These are phyloP conservation scores for Ptychadena robeensis DNA, from an alignment of 2,797 vertebrate species.

Conservation along the genomic window DNA sequence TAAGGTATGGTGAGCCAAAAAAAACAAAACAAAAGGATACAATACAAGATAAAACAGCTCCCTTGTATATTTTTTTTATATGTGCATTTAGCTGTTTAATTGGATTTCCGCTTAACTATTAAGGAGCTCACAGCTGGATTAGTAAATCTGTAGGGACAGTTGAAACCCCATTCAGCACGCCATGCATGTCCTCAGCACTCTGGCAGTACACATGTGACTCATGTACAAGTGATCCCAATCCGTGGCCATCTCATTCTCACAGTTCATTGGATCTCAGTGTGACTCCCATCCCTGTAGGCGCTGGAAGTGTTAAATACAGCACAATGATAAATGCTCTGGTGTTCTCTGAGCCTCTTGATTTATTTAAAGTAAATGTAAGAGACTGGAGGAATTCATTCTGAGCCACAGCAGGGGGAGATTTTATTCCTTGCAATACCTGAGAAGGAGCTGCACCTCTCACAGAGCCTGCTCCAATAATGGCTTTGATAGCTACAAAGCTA, in stretches of 20 bases:
- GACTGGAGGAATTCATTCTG: constrained; percentile 22
- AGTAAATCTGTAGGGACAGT: background rate
- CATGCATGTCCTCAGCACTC: background rate
- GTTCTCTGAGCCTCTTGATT: constrained; percentile 23
- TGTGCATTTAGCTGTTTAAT: no score
- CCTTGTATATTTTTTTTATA: no score
- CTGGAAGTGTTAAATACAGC: constrained; percentile 45
- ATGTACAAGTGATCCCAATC: background rate
- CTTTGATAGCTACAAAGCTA: constrained; percentile 62
- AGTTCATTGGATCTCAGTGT: constrained; percentile 8
- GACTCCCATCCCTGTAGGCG: background rate
- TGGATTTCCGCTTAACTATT: no score
- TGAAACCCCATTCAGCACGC: background rate
- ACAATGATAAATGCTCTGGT: constrained; percentile 29
- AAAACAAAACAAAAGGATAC: no score
- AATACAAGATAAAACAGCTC: no score
- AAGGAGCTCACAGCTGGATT: no score
- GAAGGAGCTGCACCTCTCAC: constrained; percentile 71
- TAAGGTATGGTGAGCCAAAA: no score
- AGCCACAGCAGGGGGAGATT: constrained; percentile 67
- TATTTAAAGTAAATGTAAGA: constrained; percentile 49
- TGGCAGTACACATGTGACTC: background rate
- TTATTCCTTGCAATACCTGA: constrained; percentile 71
- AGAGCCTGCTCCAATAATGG: constrained; percentile 72
- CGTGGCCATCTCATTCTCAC: background rate